Evolutionary conservation across 2,113 vertebrate species (phyloP).

Genomic region (Corythornis cristatus): DNA sequence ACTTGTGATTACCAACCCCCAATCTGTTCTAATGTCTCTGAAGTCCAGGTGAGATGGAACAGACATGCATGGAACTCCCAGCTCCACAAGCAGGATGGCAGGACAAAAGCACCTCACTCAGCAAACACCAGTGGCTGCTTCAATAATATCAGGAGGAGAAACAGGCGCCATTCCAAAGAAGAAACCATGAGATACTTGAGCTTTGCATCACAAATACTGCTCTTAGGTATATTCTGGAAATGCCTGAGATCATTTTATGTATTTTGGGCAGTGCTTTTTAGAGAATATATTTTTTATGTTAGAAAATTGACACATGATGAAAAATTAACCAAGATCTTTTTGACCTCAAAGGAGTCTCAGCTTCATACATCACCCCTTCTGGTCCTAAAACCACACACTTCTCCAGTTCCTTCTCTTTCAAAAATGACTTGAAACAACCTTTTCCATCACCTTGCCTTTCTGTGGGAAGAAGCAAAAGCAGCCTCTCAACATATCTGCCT

Average conservation of each 20-base stretch:
- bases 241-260: background rate
- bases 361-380: background rate
- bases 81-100: background rate
- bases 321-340: background rate
- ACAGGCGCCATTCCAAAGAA: background rate
- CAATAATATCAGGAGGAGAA: background rate
- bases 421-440: background rate
- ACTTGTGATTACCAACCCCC: background rate
- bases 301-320: background rate
- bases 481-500: background rate
- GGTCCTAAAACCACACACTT: background rate
- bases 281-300: background rate
- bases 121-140: background rate
- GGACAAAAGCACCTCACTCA: background rate
- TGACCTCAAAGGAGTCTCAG: background rate
- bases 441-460: background rate
- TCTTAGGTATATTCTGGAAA: background rate
- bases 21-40: background rate
- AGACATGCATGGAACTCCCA: background rate
- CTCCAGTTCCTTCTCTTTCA: background rate
- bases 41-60: background rate
- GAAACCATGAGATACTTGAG: background rate
- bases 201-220: background rate
- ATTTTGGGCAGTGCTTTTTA: background rate
- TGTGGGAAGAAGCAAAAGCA: background rate